Base-by-base conservation (phyloP, 2,113 vertebrate species). In the Psittacula cyanocephala region DNA sequence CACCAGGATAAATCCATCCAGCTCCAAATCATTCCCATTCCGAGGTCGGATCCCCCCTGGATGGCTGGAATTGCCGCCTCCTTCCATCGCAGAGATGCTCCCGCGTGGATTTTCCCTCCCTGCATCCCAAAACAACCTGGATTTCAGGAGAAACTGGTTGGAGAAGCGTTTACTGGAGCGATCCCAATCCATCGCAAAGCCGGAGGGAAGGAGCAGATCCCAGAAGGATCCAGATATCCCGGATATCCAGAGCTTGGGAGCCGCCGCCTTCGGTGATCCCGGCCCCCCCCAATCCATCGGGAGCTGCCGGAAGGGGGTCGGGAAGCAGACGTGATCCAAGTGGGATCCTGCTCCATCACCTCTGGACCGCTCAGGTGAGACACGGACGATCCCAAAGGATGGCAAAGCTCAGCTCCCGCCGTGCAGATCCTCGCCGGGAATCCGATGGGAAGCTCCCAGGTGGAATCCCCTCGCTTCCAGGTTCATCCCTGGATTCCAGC, bases 321-420 rank as follows among this genome's bases (percentile, higher is more conserved):
- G 46, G 76, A n/a, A 31, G 47, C 37, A 28, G 75, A 13, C 0
- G 11, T 10, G 15, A 44, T 29, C 63, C 25, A 3, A 2, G 27
- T 7, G 1, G 7, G 78, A 9, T 6, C 24, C 31, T 43, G 18
- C 33, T 23, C 77, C 62, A 4, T n/a, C 46, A 4, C 11, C 31
- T 17, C 37, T 3, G 18, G 29, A 43, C 52, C 18, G 1, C 4
- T 13, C 47, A 3, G 50, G 46, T 17, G 35, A 27, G 29, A 20
- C 1, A 2, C 11, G 8, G 47, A 14, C 2, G 5, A 10, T 78
- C 31, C 60, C 37, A 3, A 13, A 2, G 13, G 60, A 43, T 3
- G 8, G 37, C 17, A n/a, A 43, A 22, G 60, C 23, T 64, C 75
- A 11, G 13, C 24, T 52, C 37, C 37, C 2, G 11, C 2, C 1